Evolutionary conservation across 2,888 invertebrate genomes (phyloP), one percentile per base, ranked within the genome.

Genomic region (Ophraella communa): DNA sequence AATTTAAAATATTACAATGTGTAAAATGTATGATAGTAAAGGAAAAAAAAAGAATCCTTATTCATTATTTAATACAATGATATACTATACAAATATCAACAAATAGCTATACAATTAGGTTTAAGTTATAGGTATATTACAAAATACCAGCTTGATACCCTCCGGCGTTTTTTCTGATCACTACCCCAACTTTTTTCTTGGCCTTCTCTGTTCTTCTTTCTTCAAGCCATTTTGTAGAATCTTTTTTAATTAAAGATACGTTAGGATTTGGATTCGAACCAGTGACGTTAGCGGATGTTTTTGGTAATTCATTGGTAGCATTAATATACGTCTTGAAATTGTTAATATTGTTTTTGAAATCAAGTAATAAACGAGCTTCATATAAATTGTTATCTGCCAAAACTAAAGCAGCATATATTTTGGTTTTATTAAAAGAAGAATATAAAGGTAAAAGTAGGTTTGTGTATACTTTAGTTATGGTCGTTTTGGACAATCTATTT

Each of bases 301-400:
- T 45, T 21, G 21, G 11, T 21, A 17, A 14, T 18, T 14, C 11
- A 5, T 18, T 54, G 27, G 20, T 11, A 10, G 2, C 1, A 8
- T 18, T 14, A 35, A 33, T 39, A 18, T 11, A 5, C 21, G 10
- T 61, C 49, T 44, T 60, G 14, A 65, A 8, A 20, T 51, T 18
- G 10, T 24, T n/a, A n/a, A 65, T 24, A 39, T 61, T 65, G 21
- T 35, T n/a, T 55, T 67, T 67, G 11, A 60, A 24, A 30, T 69
- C 69, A 33, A 69, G 63, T 1, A 69, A 7, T 39, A 69, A 33
- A 3, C 65, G 57, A 27, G 65, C 58, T 59, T 69, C 61, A 52
- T 69, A 64, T 58, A 69, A 17, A 30, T 69, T 64, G 56, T 69
- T 69, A 17, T 69, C 62, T 3, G 65, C 30, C 23, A 69, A 42